A percentile compares a stretch with the other conserved stretches of the same genome.
phyloP scores from a whole-genome alignment of 2,113 vertebrate genomes.

The Microcebus lehilahytsara region DNA sequence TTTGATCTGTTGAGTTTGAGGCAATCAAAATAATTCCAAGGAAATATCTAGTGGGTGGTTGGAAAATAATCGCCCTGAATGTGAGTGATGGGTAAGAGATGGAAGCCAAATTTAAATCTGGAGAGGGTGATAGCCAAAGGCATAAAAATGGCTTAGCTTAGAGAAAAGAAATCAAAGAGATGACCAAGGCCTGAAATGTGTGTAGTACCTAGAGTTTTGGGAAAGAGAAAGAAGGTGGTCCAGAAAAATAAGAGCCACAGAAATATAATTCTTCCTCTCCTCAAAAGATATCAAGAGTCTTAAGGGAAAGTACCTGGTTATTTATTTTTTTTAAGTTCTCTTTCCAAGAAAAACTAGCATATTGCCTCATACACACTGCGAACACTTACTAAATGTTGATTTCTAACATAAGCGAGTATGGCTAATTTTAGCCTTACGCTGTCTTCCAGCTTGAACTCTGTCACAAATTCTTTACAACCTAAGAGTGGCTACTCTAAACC shows the following conservation, averaged over 20 bases:
- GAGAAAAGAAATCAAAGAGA: background rate
- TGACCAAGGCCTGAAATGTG: background rate
- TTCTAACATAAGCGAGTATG: background rate
- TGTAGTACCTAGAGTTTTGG: background rate
- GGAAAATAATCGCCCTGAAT: background rate
- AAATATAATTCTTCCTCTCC: constrained; percentile 13
- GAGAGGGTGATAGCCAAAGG: background rate
- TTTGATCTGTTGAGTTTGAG: background rate
- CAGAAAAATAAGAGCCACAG: background rate
- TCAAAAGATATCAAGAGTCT: background rate
- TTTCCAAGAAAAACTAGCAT: background rate
- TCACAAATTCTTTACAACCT: background rate
- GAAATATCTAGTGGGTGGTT: background rate
- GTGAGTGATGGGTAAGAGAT: background rate
- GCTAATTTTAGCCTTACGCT: background rate
- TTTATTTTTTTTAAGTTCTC: background rate
- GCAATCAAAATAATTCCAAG: constrained; percentile 5
- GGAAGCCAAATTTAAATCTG: background rate
- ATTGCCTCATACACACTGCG: background rate
- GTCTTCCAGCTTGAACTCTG: background rate
- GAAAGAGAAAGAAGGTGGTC: background rate
- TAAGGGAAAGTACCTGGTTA: background rate
- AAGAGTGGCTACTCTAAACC: background rate
- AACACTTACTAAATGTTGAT: background rate
- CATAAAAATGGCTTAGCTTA: background rate